Percentiles rank a stretch among this genome's conserved stretches.
phyloP scores from a whole-genome alignment of 2,888 invertebrate genomes.

The Diabrotica balteata region DNA sequence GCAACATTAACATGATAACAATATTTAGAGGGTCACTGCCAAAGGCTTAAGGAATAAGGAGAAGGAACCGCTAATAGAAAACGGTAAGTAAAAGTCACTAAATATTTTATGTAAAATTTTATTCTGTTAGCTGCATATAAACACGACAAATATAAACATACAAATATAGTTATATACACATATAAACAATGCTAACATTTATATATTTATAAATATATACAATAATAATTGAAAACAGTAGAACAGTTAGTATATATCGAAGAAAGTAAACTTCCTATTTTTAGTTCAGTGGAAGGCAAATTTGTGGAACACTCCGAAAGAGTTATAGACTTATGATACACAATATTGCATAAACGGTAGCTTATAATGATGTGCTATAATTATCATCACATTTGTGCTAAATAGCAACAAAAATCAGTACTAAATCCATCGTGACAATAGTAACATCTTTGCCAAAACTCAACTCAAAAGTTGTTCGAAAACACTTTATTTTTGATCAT shows the following conservation, averaged over 20 bases:
- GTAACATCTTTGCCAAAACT: too few relatives aligned
- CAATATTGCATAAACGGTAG: too few relatives aligned
- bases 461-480: too few relatives aligned
- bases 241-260: conserved; percentile 10
- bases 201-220: conserved; percentile 42
- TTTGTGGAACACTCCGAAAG: conserved; percentile 28
- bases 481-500: too few relatives aligned
- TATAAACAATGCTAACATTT: conserved; percentile 49
- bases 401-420: not conserved
- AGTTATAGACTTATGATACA: too few relatives aligned
- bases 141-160: conserved; percentile 54
- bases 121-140: conserved; percentile 37
- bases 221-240: conserved; percentile 38
- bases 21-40: too few relatives aligned
- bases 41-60: too few relatives aligned
- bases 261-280: conserved; percentile 27
- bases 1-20: too few relatives aligned
- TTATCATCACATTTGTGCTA: conserved; percentile 16
- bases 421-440: too few relatives aligned
- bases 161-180: conserved; percentile 53
- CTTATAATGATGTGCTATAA: conserved; percentile 1
- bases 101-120: conserved; percentile 17
- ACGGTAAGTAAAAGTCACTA: too few relatives aligned
- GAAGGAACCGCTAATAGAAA: too few relatives aligned
- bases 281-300: conserved; percentile 45